A percentile compares a stretch with the other conserved stretches of the same genome.
Conservation (phyloP, 2,113 vertebrate species). For the Seriola quinqueradiata region DNA sequence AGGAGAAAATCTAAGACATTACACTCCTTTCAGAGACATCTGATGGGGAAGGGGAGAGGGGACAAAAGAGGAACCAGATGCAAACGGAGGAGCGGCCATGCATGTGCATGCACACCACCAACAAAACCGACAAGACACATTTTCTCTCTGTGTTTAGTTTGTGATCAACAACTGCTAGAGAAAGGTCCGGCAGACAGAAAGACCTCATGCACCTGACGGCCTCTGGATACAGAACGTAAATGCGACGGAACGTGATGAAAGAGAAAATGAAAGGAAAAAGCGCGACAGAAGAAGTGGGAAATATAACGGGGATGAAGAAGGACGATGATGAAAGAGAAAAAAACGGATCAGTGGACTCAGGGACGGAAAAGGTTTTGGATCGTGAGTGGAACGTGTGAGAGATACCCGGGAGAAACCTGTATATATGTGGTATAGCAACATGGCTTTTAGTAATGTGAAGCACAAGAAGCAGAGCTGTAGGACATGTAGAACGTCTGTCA, state of each 20-base stretch:
- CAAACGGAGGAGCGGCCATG: slow-evolving; percentile 83
- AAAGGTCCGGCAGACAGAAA: slow-evolving; percentile 46
- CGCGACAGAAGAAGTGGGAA: neutral
- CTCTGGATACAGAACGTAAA: slow-evolving; percentile 40
- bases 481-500: slow-evolving; percentile 91
- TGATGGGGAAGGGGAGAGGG: slow-evolving; percentile 23
- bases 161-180: slow-evolving; percentile 64
- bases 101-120: slow-evolving; percentile 98
- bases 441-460: slow-evolving; percentile 83
- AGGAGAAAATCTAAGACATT: slow-evolving; percentile 28
- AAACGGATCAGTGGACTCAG: slow-evolving; percentile 37
- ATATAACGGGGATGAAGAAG: slow-evolving; percentile 21
- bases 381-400: slow-evolving; percentile 62
- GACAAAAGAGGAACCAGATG: slow-evolving; percentile 33
- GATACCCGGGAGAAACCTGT: slow-evolving; percentile 74
- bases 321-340: slow-evolving; percentile 48
- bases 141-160: slow-evolving; percentile 81
- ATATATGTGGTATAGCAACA: slow-evolving; percentile 78
- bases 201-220: slow-evolving; percentile 49
- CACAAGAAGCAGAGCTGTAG: slow-evolving; percentile 86
- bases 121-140: slow-evolving; percentile 73
- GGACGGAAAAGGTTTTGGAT: slow-evolving; percentile 55
- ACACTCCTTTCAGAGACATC: slow-evolving; percentile 47
- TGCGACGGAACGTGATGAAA: neutral
- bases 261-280: slow-evolving; percentile 19